Percentiles rank a stretch among this genome's conserved stretches.
phyloP scores from a whole-genome alignment of 2,113 vertebrate species.

The Myrmophylax atrothorax region DNA sequence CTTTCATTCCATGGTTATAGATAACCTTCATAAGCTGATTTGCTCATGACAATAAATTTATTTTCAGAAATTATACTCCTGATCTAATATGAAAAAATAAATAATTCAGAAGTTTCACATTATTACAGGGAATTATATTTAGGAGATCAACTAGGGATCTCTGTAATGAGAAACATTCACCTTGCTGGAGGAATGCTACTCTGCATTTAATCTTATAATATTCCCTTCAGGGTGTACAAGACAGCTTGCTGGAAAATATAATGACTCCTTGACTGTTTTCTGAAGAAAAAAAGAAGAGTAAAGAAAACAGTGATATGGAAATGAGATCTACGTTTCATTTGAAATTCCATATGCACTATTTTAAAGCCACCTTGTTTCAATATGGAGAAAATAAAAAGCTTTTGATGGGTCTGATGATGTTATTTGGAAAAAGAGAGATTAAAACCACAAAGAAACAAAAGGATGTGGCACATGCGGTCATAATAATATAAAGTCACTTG shows the following conservation, averaged over 20 bases:
- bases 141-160: constrained; percentile 76
- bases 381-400: constrained; percentile 59
- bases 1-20: constrained; percentile 63
- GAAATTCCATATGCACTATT: constrained; percentile 53
- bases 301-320: constrained; percentile 71
- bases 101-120: constrained; percentile 80
- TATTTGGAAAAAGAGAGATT: constrained; percentile 16
- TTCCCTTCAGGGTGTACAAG: constrained; percentile 76
- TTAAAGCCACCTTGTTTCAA: constrained; percentile 62
- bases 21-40: constrained; percentile 75
- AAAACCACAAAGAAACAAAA: constrained; percentile 39
- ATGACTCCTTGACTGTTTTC: constrained; percentile 71
- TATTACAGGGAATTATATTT: constrained; percentile 79
- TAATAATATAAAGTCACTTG: neutral
- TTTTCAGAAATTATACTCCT: constrained; percentile 78
- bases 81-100: constrained; percentile 79
- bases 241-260: constrained; percentile 74
- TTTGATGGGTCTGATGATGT: constrained; percentile 27
- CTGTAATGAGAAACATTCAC: constrained; percentile 77
- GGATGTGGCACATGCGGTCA: neutral
- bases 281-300: constrained; percentile 50
- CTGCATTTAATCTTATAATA: constrained; percentile 80
- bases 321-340: constrained; percentile 67
- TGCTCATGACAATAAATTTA: constrained; percentile 76
- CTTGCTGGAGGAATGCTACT: constrained; percentile 74